Percentiles rank a stretch among this genome's conserved stretches.
Evolutionary conservation across 2,888 invertebrate species (phyloP).

Genomic region (Acrobasis suavella): DNA sequence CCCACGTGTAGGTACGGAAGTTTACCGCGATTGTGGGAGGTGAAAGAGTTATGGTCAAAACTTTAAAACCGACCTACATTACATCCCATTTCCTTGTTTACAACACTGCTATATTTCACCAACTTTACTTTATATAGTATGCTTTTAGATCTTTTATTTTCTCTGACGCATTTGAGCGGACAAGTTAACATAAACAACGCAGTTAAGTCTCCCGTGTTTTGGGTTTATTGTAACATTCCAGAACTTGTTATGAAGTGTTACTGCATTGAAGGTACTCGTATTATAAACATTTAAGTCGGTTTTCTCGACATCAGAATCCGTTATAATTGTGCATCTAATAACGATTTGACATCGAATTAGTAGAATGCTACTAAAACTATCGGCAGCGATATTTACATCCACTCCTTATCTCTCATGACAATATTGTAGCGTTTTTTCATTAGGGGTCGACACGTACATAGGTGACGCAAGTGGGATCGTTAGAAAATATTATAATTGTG

Average conservation of each 20-base stretch:
- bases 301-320: background rate
- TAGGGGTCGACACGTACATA: too few species aligned
- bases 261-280: background rate
- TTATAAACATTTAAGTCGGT: background rate
- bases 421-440: too few species aligned
- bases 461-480: too few species aligned
- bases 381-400: too few species aligned
- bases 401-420: too few species aligned
- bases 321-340: background rate
- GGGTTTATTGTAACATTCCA: background rate
- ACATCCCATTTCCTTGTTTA: constrained; percentile 62
- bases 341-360: background rate
- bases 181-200: constrained; percentile 21
- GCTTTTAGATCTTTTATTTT: constrained; percentile 30
- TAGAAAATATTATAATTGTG: too few species aligned
- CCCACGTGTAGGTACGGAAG: constrained; percentile 37
- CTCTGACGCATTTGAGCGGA: constrained; percentile 11
- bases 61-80: constrained; percentile 64
- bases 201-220: constrained; percentile 8
- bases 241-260: constrained; percentile 8
- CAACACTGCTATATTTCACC: constrained; percentile 40
- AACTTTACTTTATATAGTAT: constrained; percentile 28
- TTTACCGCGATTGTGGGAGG: constrained; percentile 46
- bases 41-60: constrained; percentile 63
- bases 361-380: too few species aligned